Base-by-base conservation (phyloP, 1,140 invertebrate genomes). In the Oryctes rhinoceros region DNA sequence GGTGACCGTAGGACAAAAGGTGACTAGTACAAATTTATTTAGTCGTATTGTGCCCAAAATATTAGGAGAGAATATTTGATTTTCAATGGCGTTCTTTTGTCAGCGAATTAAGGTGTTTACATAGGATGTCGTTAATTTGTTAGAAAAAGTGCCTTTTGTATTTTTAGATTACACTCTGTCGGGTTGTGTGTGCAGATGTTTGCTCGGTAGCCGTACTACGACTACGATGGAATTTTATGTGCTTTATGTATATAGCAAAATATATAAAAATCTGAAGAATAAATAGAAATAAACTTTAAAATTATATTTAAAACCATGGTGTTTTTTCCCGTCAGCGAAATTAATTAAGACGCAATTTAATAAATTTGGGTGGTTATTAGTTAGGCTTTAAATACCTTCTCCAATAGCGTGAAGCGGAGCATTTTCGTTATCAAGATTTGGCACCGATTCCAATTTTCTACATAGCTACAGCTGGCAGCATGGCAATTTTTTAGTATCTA, bases 31-130 rank as follows among this genome's bases (percentile, higher is more conserved):
- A 67, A 67, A 67, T 67, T 67, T 67, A 67, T 67, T 67, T 35
- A 67, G 65, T 67, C 20, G 65, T 67, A 67, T 67, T 67, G 65
- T 67, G 65, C 65, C 65, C 13, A 67, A 67, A 67, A 67, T 67
- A 67, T 67, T 67, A 67, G 65, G 10, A 67, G 65, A 67, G 5
- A 67, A 67, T 67, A 67, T 67, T 67, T 67, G 65, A 30, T 67
- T 67, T 67, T 67, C 65, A 18, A 67, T 67, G 65, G 65, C 65
- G 20, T 67, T 67, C 18, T 35, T 67, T 67, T 30, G 65, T 67
- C 65, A 67, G 35, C 18, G 20, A 30, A 35, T 67, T 67, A 67
- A 67, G 65, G 10, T 67, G 65, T 67, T 67, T 67, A 67, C 65
- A 67, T 67, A 67, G 65, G 65, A 67, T 6, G 13, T 67, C 18